A percentile compares a stretch with the other conserved stretches of the same genome.
phyloP scores from a whole-genome alignment of 23 tunicate genomes.

The Trididemnum nubilum region DNA sequence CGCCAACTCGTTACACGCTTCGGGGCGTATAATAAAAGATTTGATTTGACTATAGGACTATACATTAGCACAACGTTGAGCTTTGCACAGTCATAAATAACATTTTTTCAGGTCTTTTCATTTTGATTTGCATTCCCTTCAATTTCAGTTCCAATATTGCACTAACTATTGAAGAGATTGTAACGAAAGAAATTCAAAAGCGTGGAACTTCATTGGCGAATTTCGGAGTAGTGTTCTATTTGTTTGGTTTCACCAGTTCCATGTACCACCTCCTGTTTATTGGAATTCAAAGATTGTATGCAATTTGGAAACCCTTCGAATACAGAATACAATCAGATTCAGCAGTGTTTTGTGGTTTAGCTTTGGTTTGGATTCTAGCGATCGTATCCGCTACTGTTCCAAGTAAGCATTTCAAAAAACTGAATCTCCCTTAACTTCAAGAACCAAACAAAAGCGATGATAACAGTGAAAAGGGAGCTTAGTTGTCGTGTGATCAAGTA shows the following conservation, averaged over 20 bases:
- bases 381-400: constrained; percentile 25
- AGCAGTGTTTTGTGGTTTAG: constrained; percentile 6
- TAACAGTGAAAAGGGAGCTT: too few relatives aligned
- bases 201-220: constrained; percentile 2
- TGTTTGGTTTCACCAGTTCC: constrained; percentile 32
- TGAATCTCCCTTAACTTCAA: too few relatives aligned
- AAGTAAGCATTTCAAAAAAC: constrained; percentile 35
- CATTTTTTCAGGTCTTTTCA: constrained; percentile 12
- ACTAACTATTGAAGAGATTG: not conserved
- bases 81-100: too few relatives aligned
- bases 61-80: too few relatives aligned
- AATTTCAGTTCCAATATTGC: constrained; percentile 16
- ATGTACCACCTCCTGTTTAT: constrained; percentile 34
- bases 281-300: constrained; percentile 27
- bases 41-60: too few relatives aligned
- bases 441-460: too few relatives aligned
- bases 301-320: constrained; percentile 1
- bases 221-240: constrained; percentile 8
- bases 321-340: not conserved
- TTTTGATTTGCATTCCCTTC: not conserved
- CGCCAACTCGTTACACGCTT: too few relatives aligned
- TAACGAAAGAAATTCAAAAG: not conserved
- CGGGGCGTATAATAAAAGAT: too few relatives aligned
- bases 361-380: constrained; percentile 26
- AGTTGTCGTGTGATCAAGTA: too few relatives aligned